Percentiles rank a stretch among this genome's conserved stretches.
Conservation (phyloP, 2,113 vertebrate species). For the Prunella fulvescens region DNA sequence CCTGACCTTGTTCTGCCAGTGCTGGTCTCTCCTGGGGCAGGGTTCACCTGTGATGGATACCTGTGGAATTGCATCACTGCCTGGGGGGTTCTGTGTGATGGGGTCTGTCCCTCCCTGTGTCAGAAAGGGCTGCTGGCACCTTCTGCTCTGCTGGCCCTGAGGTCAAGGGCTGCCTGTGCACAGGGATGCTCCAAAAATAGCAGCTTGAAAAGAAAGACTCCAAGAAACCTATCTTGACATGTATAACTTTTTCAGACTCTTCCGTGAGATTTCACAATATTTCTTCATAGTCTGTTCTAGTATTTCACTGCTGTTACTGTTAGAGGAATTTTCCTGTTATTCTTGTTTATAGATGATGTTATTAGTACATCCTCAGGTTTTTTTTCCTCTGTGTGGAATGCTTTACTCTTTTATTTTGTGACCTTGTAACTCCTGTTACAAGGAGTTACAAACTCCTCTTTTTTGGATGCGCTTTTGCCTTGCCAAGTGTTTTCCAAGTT, state of each 20-base stretch:
- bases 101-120: neutral
- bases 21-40: neutral
- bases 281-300: neutral
- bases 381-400: neutral
- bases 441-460: too few species aligned
- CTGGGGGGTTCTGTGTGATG: rapidly evolving
- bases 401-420: neutral
- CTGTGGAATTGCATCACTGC: neutral
- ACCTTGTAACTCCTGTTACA: neutral
- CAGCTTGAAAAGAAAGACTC: neutral
- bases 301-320: neutral
- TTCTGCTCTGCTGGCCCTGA: neutral
- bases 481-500: neutral
- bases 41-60: rapidly evolving
- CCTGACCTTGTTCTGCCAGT: neutral
- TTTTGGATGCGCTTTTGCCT: neutral
- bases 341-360: neutral
- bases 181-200: neutral
- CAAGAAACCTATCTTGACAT: neutral
- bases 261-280: neutral
- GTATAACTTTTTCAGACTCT: neutral
- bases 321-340: neutral
- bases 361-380: neutral
- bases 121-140: neutral
- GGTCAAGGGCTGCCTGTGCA: neutral